Conservation (phyloP, 2,888 invertebrate genomes). For the Himalopsyche japonica region DNA sequence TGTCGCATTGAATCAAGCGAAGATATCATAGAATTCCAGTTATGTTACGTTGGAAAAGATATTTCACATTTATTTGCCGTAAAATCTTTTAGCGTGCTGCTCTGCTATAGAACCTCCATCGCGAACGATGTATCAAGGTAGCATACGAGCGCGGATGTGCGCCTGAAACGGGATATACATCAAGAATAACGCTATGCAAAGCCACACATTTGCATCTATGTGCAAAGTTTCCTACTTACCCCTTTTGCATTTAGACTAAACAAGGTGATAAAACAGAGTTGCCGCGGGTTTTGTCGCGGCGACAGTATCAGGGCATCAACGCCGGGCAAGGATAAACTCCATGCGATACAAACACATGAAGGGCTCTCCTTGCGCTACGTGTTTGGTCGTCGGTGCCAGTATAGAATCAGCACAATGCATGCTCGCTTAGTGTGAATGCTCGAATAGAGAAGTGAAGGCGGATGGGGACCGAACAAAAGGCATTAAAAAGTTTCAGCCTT, state of each 20-base stretch:
- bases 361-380: not conserved
- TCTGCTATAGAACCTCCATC: not conserved
- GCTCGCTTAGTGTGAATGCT: not conserved
- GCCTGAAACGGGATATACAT: constrained; percentile 5
- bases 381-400: not conserved
- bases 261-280: constrained; percentile 35
- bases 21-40: not conserved
- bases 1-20: not conserved
- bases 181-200: constrained; percentile 26
- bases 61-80: not conserved
- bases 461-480: constrained; percentile 27
- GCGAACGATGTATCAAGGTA: not conserved
- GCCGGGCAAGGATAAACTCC: constrained; percentile 9
- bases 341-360: not conserved
- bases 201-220: constrained; percentile 39
- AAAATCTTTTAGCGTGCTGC: constrained; percentile 9
- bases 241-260: constrained; percentile 36
- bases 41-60: not conserved
- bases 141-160: constrained; percentile 5
- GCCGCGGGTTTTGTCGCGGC: constrained; percentile 33
- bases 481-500: constrained; percentile 34
- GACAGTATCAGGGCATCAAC: constrained; percentile 21
- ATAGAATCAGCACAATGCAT: not conserved
- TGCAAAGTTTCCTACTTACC: constrained; percentile 29
- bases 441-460: not conserved